phyloP scores from a whole-genome alignment of 2,797 vertebrate genomes.

The Catharus ustulatus region DNA sequence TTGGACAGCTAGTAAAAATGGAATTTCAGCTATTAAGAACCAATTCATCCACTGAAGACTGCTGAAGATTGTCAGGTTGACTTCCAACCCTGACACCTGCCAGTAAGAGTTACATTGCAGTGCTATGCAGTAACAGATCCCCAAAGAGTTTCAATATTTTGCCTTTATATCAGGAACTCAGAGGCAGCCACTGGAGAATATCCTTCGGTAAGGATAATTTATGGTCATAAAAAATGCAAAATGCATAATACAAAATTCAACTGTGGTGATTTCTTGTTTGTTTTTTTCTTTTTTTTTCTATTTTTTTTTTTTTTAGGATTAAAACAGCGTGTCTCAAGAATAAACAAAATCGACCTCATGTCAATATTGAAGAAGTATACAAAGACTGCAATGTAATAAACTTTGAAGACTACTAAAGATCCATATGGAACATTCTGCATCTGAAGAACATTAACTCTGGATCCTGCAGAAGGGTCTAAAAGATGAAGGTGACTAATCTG shows the following conservation, averaged over 20 bases:
- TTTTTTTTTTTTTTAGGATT: not conserved
- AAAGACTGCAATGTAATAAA: not conserved
- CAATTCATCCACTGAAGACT: not conserved
- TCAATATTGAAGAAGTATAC: not conserved
- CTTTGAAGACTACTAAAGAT: not conserved
- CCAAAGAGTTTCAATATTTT: not conserved
- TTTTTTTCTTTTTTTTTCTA: rapidly evolving
- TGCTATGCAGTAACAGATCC: not conserved
- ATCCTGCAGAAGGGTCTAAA: not conserved
- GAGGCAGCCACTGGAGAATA: not conserved
- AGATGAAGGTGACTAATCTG: conserved; percentile 9
- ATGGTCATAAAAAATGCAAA: not conserved
- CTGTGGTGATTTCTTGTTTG: not conserved
- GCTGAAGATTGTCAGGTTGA: not conserved
- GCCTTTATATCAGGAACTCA: not conserved
- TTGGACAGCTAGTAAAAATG: not conserved
- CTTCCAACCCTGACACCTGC: not conserved
- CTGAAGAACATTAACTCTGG: not conserved
- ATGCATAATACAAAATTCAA: not conserved
- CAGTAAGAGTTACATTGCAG: not conserved
- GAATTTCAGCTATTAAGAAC: not conserved
- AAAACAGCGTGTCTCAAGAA: not conserved
- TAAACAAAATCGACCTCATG: not conserved
- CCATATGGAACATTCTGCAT: not conserved
- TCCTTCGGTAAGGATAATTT: not conserved